Conservation (phyloP, 2,797 vertebrate species). For the Mycteria americana region DNA sequence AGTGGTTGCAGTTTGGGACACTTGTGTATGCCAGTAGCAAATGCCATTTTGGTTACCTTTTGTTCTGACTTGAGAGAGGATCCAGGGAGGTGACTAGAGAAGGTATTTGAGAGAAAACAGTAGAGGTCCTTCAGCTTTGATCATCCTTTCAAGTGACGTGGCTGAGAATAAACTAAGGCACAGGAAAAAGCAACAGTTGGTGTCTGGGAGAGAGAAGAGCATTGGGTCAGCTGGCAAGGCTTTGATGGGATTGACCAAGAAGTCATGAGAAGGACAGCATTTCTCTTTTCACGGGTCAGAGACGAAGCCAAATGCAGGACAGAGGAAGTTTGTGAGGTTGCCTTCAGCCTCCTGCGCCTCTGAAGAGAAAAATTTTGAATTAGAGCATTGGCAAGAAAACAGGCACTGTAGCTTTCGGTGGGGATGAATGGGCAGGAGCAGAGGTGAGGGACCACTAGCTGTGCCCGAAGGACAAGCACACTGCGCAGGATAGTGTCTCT, state of each 20-base stretch:
- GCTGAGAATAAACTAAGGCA: neutral
- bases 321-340: neutral
- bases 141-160: neutral
- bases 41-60: neutral
- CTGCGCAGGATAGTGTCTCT: too few relatives aligned
- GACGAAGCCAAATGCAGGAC: neutral
- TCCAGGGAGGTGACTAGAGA: neutral
- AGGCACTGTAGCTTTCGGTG: neutral
- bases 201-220: neutral
- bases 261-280: neutral
- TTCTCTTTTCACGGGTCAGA: neutral
- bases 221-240: neutral
- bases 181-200: neutral
- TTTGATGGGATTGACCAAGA: neutral
- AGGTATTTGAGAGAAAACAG: neutral
- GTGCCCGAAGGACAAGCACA: neutral
- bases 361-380: neutral
- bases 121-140: neutral
- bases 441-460: neutral
- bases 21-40: neutral
- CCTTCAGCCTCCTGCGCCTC: neutral
- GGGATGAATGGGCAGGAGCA: neutral
- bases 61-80: neutral
- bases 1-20: neutral
- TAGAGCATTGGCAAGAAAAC: neutral